A percentile compares a stretch with the other conserved stretches of the same genome.
These are phyloP conservation scores for Geotrypetes seraphini DNA, from an alignment of 2,797 vertebrate species.

Conservation along the genomic window DNA sequence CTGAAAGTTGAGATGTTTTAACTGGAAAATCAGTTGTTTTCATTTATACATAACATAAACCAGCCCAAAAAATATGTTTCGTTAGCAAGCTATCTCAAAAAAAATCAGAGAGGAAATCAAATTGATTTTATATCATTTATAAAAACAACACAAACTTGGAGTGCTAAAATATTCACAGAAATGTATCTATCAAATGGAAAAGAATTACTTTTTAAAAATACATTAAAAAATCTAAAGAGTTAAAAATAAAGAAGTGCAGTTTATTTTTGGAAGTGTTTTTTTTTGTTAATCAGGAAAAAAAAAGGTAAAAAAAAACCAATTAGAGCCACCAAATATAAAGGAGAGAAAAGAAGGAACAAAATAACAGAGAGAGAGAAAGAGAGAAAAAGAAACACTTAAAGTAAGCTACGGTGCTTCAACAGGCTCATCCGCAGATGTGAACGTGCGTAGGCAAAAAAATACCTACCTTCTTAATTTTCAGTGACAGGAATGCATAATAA, in stretches of 20 bases:
- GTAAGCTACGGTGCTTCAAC: constrained; percentile 96
- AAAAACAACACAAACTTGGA: no score
- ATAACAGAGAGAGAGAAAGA: constrained; percentile 20
- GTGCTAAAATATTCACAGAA: constrained; percentile 82
- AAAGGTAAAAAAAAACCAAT: constrained; percentile 44
- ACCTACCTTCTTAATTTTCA: constrained; percentile 97
- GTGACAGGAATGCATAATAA: constrained; percentile 93
- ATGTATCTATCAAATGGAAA: constrained; percentile 74
- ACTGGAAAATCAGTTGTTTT: no score
- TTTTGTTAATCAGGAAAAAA: constrained; percentile 48
- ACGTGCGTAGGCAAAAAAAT: constrained; percentile 88
- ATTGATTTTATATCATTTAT: constrained; percentile 16
- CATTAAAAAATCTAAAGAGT: constrained; percentile 34
- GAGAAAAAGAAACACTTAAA: constrained; percentile 74
- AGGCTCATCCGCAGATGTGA: constrained; percentile 97
- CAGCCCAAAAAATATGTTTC: no score
- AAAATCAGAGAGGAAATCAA: constrained; percentile 20
- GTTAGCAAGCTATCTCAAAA: constrained; percentile 7
- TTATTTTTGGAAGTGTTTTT: constrained; percentile 28
- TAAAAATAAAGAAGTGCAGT: constrained; percentile 22
- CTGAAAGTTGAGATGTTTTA: no score
- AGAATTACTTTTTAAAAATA: constrained; percentile 39
- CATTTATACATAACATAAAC: no score
- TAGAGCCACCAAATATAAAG: constrained; percentile 43
- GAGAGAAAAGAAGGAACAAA: constrained; percentile 23